phyloP scores from a whole-genome alignment of 2,113 vertebrate genomes.

The Limanda limanda region DNA sequence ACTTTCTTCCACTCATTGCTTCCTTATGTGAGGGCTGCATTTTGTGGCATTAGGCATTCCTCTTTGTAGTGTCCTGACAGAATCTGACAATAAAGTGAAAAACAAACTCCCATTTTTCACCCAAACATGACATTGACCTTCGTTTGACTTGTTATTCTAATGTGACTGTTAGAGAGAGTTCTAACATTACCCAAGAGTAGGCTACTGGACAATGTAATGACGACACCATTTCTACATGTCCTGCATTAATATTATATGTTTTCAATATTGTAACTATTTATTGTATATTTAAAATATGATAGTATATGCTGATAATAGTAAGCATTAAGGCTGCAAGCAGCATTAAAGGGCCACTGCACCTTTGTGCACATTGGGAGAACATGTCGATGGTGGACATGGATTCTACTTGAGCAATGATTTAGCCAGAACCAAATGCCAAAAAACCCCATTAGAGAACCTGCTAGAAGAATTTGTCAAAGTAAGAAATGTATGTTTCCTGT shows the following conservation, averaged over 20 bases:
- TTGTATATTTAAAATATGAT: neutral
- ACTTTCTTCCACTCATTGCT: conserved; percentile 65
- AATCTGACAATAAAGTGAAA: conserved; percentile 50
- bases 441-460: too few relatives aligned
- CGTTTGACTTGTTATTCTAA: conserved; percentile 39
- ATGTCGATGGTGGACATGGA: too few relatives aligned
- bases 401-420: too few relatives aligned
- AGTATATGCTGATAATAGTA: neutral
- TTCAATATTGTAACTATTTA: neutral
- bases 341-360: too few relatives aligned
- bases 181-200: neutral
- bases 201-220: neutral
- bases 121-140: conserved; percentile 42
- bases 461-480: too few relatives aligned
- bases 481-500: too few relatives aligned
- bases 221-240: neutral
- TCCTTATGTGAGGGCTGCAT: conserved; percentile 68
- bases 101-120: conserved; percentile 64
- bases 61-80: conserved; percentile 65
- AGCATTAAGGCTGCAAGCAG: neutral
- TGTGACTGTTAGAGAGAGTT: neutral
- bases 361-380: too few relatives aligned
- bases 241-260: neutral
- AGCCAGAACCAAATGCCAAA: too few relatives aligned
- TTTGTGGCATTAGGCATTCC: conserved; percentile 55